phyloP scores from a whole-genome alignment of 2,797 vertebrate genomes.

The Eupleurogrammus muticus region DNA sequence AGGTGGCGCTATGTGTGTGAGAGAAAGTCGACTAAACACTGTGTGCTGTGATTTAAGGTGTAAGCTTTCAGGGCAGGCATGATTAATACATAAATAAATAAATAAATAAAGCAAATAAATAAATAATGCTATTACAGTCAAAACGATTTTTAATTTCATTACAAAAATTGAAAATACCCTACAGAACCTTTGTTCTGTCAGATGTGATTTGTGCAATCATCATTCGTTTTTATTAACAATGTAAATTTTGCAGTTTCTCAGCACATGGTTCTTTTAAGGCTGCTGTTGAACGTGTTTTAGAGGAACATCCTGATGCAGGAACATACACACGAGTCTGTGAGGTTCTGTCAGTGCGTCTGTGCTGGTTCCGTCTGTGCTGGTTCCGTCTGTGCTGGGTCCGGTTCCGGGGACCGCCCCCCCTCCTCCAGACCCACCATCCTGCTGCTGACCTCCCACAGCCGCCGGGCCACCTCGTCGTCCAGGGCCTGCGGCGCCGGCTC shows the following conservation, averaged over 20 bases:
- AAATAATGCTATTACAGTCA: neutral
- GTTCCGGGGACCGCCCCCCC: constrained; percentile 23
- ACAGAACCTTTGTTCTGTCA: no score
- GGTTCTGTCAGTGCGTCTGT: constrained; percentile 30
- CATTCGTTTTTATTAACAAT: no score
- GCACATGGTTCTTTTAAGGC: no score
- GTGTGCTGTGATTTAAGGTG: neutral
- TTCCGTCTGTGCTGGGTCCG: constrained; percentile 33
- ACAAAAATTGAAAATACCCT: neutral
- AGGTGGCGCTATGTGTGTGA: constrained; percentile 54
- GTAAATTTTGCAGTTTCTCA: no score
- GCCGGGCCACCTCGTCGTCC: constrained; percentile 80
- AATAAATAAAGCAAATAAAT: no score
- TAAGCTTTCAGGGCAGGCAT: neutral
- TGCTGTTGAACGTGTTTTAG: constrained; percentile 10
- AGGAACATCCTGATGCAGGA: constrained; percentile 58
- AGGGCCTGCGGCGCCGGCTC: constrained; percentile 85
- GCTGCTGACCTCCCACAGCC: constrained; percentile 88
- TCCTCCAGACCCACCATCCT: constrained; percentile 84
- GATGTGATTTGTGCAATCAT: no score
- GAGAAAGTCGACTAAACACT: neutral
- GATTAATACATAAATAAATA: no score
- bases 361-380: constrained; percentile 12
- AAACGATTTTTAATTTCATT: neutral
- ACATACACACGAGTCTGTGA: neutral